phyloP scores from a whole-genome alignment of 2,797 vertebrate species.

The Cossypha polioptera region DNA sequence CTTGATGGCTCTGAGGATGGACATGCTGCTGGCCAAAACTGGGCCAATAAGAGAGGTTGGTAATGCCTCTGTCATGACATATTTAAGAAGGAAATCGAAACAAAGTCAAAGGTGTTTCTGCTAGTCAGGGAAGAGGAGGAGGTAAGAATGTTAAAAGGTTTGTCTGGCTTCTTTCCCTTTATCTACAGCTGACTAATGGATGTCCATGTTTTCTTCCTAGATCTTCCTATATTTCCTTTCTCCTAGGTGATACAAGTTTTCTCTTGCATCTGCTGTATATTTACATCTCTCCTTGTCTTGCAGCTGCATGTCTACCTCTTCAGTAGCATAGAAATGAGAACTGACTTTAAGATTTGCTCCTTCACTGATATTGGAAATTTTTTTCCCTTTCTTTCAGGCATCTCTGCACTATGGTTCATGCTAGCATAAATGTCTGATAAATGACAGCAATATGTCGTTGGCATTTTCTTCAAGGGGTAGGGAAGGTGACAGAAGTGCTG shows the following conservation, averaged over 20 bases:
- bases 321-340: background rate
- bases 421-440: background rate
- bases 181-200: background rate
- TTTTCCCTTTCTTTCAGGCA: background rate
- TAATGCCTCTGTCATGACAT: too few relatives aligned
- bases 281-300: background rate
- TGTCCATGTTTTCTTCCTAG: background rate
- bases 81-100: too few relatives aligned
- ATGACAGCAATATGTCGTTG: background rate
- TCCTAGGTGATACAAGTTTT: background rate
- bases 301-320: background rate
- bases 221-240: background rate
- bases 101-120: too few relatives aligned
- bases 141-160: background rate
- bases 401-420: background rate
- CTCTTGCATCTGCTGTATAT: background rate
- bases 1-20: too few relatives aligned
- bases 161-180: background rate
- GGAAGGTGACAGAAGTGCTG: background rate
- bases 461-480: background rate
- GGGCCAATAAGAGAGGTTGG: too few relatives aligned
- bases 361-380: background rate
- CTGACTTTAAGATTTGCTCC: background rate
- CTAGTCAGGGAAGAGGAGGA: too few relatives aligned
- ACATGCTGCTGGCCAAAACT: too few relatives aligned